Evolutionary conservation across 2,113 vertebrate genomes (phyloP).

Genomic region (Catharus bicknelli): DNA sequence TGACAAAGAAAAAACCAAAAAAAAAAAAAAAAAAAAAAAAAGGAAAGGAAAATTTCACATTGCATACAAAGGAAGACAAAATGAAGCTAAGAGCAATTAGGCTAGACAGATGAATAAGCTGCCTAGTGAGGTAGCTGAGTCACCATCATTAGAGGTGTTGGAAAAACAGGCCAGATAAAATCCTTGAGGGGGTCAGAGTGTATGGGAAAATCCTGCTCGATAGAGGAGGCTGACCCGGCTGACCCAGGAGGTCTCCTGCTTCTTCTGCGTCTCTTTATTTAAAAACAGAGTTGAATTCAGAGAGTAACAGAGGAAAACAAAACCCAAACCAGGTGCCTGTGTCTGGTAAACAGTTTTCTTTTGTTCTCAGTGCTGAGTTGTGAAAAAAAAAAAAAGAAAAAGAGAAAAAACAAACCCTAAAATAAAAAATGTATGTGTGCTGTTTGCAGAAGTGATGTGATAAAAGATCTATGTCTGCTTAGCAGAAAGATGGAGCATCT

Average conservation of each 20-base stretch:
- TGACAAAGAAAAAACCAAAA: background rate
- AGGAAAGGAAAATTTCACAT: background rate
- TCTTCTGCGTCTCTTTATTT: constrained; percentile 55
- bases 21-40: background rate
- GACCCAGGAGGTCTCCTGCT: constrained; percentile 62
- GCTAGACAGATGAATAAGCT: constrained; percentile 62
- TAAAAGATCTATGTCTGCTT: constrained; percentile 38
- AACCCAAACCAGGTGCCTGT: constrained; percentile 47
- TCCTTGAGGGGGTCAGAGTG: constrained; percentile 71
- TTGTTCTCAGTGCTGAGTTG: constrained; percentile 17
- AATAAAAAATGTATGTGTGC: constrained; percentile 32
- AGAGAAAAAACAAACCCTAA: background rate
- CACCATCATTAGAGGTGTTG: constrained; percentile 72
- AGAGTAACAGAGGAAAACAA: constrained; percentile 54
- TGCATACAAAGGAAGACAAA: constrained; percentile 42
- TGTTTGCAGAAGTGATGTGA: constrained; percentile 26
- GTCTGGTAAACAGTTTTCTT: constrained; percentile 63
- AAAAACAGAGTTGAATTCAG: constrained; percentile 61
- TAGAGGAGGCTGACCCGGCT: constrained; percentile 61
- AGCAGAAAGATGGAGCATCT: constrained; percentile 40
- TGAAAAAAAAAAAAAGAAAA: background rate
- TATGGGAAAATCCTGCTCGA: constrained; percentile 71
- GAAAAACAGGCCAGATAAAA: constrained; percentile 65
- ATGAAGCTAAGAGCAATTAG: constrained; percentile 63
- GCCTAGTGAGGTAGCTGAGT: constrained; percentile 68